phyloP scores from a whole-genome alignment of 2,888 invertebrate species.

The Eupithecia centaureata region DNA sequence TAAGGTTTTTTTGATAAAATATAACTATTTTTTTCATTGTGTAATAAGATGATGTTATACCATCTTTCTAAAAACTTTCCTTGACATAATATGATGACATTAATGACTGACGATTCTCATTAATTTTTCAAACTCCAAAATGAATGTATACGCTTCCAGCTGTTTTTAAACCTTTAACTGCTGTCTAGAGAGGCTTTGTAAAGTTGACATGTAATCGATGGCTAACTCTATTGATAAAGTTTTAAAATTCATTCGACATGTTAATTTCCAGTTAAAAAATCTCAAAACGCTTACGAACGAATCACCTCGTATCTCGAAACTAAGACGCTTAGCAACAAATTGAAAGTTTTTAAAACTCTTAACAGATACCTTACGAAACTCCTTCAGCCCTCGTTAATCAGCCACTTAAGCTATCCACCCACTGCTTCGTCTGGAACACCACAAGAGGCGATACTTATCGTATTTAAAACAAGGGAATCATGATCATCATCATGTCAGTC shows the following conservation, averaged over 20 bases:
- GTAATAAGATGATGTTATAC: too few species aligned
- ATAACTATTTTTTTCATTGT: too few species aligned
- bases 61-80: too few species aligned
- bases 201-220: too few species aligned
- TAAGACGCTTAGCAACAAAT: conserved; percentile 8
- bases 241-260: background rate
- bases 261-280: background rate
- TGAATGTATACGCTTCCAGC: too few species aligned
- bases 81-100: too few species aligned
- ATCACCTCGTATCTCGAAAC: conserved; percentile 1
- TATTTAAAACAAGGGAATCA: background rate
- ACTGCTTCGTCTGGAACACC: background rate
- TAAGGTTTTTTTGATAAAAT: too few species aligned
- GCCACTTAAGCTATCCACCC: conserved; percentile 47
- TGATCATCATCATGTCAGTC: background rate
- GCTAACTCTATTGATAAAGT: too few species aligned
- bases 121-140: too few species aligned
- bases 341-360: conserved; percentile 44
- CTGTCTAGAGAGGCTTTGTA: too few species aligned
- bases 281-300: background rate
- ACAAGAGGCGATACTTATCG: background rate
- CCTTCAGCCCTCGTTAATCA: conserved; percentile 62
- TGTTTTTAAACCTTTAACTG: too few species aligned
- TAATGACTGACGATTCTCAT: too few species aligned
- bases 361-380: conserved; percentile 51